Evolutionary conservation across 2,888 invertebrate genomes (phyloP), one percentile per base, ranked within the genome.

Genomic region (Cerastis rubricosa): DNA sequence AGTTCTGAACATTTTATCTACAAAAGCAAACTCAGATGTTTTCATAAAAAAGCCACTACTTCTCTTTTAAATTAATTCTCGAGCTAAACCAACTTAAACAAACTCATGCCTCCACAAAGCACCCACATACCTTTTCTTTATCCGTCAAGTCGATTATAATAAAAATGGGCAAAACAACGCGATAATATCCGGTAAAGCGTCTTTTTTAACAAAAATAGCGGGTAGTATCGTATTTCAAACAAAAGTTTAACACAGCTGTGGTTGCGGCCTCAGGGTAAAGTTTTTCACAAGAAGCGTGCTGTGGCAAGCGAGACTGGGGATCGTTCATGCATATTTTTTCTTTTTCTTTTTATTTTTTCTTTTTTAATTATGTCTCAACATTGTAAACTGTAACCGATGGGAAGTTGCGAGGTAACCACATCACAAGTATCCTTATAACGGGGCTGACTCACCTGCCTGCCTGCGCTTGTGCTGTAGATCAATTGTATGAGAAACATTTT

Each of bases 211-310:
- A 80, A 81, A 85, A 80, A 79, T 78, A 75, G 67, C 69, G 59
- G 79, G 79, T 71, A 80, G 87, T 85, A 72, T 83, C 78, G 78
- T 86, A 85, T 83, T 85, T 85, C 80, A 81, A 81, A 79, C 78
- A 74, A 83, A 85, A 87, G 78, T 86, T 83, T 82, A 25, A 43
- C 84, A 64, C 87, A 85, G 83, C 84, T 81, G 85, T 68, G 83
- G 74, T 81, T 71, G 57, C 22, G 74, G 75, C 79, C 68, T 51
- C 29, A 43, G 83, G 84, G 68, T 57, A 67, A 86, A 85, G 85
- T 86, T 85, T 81, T 85, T 84, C 80, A 61, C 67, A 82, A 84
- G 80, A 76, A 79, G 54, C 59, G 73, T 74, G 45, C 74, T 78
- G 76, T 76, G 84, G 51, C 69, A 80, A 69, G 45, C 68, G 84